Conservation (phyloP, 2,113 vertebrate genomes). For the Nycticebus coucang region DNA sequence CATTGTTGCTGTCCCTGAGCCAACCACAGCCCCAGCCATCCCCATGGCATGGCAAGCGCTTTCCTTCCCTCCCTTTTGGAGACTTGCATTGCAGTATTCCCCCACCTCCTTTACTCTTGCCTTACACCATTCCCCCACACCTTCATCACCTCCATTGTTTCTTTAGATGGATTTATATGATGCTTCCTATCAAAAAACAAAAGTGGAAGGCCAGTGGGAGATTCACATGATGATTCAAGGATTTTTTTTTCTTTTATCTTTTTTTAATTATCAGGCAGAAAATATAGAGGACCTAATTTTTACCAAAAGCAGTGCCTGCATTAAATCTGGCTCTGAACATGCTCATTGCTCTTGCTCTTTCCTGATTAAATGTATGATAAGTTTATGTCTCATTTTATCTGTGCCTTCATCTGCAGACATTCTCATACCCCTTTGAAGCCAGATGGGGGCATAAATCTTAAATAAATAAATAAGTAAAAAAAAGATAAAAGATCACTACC, state of each 20-base stretch:
- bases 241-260: not conserved
- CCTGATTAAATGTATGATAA: not conserved
- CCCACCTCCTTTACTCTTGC: not conserved
- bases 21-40: not conserved
- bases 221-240: not conserved
- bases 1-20: not conserved
- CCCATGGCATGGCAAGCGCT: not conserved
- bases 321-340: slow-evolving; percentile 18
- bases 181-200: slow-evolving; percentile 1
- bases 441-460: slow-evolving; percentile 65
- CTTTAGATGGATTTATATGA: not conserved
- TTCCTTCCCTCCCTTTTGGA: not conserved
- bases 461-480: slow-evolving; percentile 59
- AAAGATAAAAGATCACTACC: slow-evolving; percentile 50
- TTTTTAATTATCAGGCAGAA: slow-evolving; percentile 24
- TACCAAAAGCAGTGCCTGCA: not conserved
- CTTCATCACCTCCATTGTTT: not conserved
- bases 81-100: not conserved
- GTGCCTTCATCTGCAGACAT: not conserved
- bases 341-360: not conserved
- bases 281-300: not conserved
- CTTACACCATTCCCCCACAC: not conserved
- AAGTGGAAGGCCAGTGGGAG: not conserved
- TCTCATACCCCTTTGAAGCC: slow-evolving; percentile 34
- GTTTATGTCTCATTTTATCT: slow-evolving; percentile 32